A percentile compares a stretch with the other conserved stretches of the same genome.
Conservation (phyloP, 2,888 invertebrate genomes). For the Nasonovia ribisnigri region DNA sequence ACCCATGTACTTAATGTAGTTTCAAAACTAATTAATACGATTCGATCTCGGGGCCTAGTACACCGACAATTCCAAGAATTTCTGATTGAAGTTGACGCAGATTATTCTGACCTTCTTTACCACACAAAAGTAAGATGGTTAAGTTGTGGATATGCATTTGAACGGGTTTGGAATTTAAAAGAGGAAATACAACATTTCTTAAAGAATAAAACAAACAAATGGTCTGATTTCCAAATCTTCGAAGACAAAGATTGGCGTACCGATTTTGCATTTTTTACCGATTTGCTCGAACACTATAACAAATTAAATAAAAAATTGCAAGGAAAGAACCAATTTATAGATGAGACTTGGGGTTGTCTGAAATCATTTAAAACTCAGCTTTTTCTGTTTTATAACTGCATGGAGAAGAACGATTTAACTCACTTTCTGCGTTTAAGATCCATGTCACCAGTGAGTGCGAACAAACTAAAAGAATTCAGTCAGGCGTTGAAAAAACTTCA, state of each 20-base stretch:
- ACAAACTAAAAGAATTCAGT: no score
- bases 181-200: conserved; percentile 29
- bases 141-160: conserved; percentile 42
- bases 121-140: conserved; percentile 56
- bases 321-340: conserved; percentile 40
- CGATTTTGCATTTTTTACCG: conserved; percentile 11
- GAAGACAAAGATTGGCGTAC: conserved; percentile 23
- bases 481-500: no score
- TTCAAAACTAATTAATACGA: conserved; percentile 66
- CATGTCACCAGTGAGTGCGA: no score
- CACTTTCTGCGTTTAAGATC: no score
- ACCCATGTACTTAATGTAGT: conserved; percentile 66
- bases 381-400: no score
- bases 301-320: conserved; percentile 45
- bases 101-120: conserved; percentile 58
- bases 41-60: conserved; percentile 44
- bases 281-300: conserved; percentile 42
- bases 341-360: no score
- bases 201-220: conserved; percentile 37
- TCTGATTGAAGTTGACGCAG: conserved; percentile 47
- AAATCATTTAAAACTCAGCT: no score
- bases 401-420: no score
- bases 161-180: conserved; percentile 48
- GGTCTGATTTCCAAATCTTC: conserved; percentile 24
- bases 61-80: conserved; percentile 60